Evolutionary conservation across 2,888 invertebrate genomes (phyloP), one percentile per base, ranked within the genome.

Genomic region (Furcula furcula): DNA sequence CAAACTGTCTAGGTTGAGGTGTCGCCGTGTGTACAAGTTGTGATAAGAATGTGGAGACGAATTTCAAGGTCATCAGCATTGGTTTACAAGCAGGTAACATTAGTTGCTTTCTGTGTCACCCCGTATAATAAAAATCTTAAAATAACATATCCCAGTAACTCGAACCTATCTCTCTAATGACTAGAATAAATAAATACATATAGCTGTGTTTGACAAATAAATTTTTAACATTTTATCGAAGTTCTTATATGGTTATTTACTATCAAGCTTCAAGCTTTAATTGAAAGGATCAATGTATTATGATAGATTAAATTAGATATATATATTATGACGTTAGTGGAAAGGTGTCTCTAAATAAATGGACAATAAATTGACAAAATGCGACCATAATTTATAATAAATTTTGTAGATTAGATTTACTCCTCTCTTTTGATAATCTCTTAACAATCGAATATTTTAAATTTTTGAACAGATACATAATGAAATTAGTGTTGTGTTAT

Each of bases 141-240:
- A 3, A 20, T 15, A 12, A 26, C 23, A 23, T 26, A 26, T 26
- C 14, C 9, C 4, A n/a, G 14, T 13, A 2, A 14, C 14, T 14
- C 14, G 7, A 25, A 46, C 34, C 29, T 46, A 58, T 69, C 65
- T 75, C 59, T 68, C 59, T 67, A 57, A 65, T 65, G 65, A 72
- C 65, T 82, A 77, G 69, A 67, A 59, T 45, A 27, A 28, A 39
- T 3, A 61, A 67, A 59, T 45, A 27, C 27, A 39, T 3, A 61
- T 73, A 79, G 88, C 88, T 88, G 88, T 89, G 88, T 85, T 75
- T 77, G 88, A 88, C 88, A 88, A 88, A 88, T 88, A 88, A 85
- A 61, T 62, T 50, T 41, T 36, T 44, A 31, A 29, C 33, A 46
- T 39, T 37, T 57, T 48, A 35, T 12, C 30, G 53, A 46, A 42